phyloP scores from a whole-genome alignment of 2,888 invertebrate genomes.

The Hydrotaea cyrtoneurina region DNA sequence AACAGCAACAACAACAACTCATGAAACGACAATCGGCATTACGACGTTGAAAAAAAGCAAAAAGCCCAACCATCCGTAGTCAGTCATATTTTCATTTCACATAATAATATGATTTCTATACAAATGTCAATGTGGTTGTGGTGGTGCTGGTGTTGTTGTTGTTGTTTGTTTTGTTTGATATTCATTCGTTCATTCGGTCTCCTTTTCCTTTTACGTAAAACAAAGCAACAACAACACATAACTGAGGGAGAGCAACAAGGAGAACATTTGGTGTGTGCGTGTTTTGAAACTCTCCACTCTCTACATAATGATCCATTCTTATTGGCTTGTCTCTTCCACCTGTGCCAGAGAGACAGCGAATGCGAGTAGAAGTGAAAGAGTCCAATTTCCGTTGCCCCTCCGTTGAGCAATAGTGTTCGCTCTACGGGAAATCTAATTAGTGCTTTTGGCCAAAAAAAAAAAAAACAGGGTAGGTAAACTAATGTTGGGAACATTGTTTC shows the following conservation, averaged over 20 bases:
- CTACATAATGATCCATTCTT: constrained; percentile 25
- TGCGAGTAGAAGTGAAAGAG: not conserved
- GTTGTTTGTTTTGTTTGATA: constrained; percentile 51
- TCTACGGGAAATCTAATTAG: constrained; percentile 25
- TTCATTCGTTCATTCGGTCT: constrained; percentile 55
- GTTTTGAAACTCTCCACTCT: constrained; percentile 12
- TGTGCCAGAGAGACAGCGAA: not conserved
- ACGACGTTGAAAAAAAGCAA: not conserved
- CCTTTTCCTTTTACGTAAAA: constrained; percentile 62
- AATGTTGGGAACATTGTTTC: constrained; percentile 21
- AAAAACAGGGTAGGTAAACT: constrained; percentile 7
- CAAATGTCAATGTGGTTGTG: constrained; percentile 34
- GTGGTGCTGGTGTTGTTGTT: constrained; percentile 47
- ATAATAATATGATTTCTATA: constrained; percentile 51
- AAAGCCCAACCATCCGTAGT: constrained; percentile 21
- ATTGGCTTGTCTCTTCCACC: constrained; percentile 16
- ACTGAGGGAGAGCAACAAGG: not conserved
- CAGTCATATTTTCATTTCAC: constrained; percentile 29
- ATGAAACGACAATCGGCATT: not conserved
- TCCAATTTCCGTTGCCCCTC: not conserved
- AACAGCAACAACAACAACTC: not conserved
- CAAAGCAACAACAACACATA: constrained; percentile 50
- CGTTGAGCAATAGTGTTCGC: not conserved
- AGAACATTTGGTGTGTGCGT: not conserved
- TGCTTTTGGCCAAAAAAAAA: not conserved